Evolutionary conservation across 2,797 vertebrate species (phyloP).

Genomic region (Arctocebus calabarensis): DNA sequence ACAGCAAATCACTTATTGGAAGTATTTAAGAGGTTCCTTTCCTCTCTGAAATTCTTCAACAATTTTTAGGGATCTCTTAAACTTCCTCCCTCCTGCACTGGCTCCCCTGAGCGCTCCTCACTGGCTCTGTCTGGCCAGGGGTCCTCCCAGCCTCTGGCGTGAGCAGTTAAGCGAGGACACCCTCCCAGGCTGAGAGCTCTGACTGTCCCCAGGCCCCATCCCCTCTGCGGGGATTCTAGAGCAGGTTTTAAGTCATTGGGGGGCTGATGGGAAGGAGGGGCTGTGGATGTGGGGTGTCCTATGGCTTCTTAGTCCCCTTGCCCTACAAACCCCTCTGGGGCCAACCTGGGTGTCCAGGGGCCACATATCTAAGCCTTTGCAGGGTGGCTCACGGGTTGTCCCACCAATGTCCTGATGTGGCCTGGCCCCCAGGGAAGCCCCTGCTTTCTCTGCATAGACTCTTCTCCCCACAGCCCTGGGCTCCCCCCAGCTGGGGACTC

Average conservation of each 20-base stretch:
- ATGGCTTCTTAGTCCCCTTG: neutral
- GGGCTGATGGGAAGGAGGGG: accelerated
- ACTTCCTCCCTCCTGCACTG: accelerated
- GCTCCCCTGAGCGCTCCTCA: neutral
- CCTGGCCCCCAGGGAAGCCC: accelerated
- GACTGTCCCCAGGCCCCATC: too few relatives aligned
- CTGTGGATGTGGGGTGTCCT: neutral
- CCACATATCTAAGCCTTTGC: accelerated
- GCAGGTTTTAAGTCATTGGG: neutral
- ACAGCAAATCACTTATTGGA: neutral
- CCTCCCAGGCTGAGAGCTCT: too few relatives aligned
- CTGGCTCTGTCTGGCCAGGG: accelerated
- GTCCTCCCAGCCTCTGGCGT: neutral
- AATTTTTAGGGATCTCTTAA: accelerated
- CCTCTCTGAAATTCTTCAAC: neutral
- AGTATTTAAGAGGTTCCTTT: neutral
- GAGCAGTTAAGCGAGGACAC: accelerated
- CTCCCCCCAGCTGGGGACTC: neutral
- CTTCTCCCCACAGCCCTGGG: neutral
- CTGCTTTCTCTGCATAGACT: neutral
- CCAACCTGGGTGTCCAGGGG: too few relatives aligned
- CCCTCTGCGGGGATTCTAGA: neutral
- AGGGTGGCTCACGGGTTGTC: accelerated
- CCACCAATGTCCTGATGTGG: too few relatives aligned
- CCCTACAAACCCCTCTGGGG: neutral